Evolutionary conservation across 2,797 vertebrate genomes (phyloP), one percentile per base, ranked within the genome.

Genomic region (Phoebastria nigripes): DNA sequence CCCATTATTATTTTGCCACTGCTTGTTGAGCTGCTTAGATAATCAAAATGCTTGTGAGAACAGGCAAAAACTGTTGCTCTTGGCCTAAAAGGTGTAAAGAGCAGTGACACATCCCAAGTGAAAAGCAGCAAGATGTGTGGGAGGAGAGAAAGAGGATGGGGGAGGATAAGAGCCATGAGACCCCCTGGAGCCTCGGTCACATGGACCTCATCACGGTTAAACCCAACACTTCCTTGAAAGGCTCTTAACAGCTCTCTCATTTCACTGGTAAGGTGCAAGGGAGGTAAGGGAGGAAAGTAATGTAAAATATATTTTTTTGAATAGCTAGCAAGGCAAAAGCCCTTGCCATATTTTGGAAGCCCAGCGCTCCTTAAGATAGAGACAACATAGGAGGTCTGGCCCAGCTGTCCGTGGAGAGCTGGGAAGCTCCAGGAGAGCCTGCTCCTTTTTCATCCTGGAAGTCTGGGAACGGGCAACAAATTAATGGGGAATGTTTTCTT

Each of bases 1-100:
- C 28, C 25, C 28, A 71, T 87, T 77, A 55, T 61, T 84, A 91
- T 84, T 93, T 93, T 89, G 63, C 62, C 63, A 44, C 70, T 87
- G 59, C 81, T 90, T 94, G 74, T 52, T 73, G 51, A 89, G 24
- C 31, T 89, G 84, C 82, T 93, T 71, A 89, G 84, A 63, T 51
- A 90, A 95, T 79, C 55, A 87, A 92, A 95, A 95, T 31, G 24
- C 71, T 87, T 91, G 47, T 55, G 66, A 88, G 66, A 93, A 93
- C 58, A 90, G 15, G 55, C 31, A 22, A 51, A 90, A 88, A 22
- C 25, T 42, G 41, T 74, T 44, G 8, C 15, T 67, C 41, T 91
- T 49, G 42, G 37, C 87, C 51, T 47, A 49, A 67, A 81, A 91
- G 16, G 18, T 37, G 24, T 33, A 77, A 83, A 70, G 33, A 89